phyloP scores from a whole-genome alignment of 2,113 vertebrate genomes.

The Microcebus ravelobensis region DNA sequence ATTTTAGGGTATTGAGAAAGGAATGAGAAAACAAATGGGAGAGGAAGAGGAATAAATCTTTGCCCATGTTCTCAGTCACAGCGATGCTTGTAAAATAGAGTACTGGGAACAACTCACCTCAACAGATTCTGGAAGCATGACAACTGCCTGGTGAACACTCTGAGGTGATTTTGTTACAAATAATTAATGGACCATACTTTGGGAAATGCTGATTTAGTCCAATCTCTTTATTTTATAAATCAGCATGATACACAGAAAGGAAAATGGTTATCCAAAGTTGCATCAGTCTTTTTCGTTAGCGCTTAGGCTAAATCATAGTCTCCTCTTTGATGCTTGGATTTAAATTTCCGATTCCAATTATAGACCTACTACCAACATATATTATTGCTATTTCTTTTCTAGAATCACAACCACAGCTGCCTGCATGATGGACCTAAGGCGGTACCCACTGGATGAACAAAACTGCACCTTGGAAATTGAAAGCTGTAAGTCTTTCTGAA shows the following conservation, averaged over 20 bases:
- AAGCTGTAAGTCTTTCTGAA: conserved; percentile 93
- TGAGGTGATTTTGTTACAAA: not conserved
- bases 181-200: not conserved
- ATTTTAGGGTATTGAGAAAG: not conserved
- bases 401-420: conserved; percentile 98
- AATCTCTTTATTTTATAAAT: not conserved
- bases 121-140: not conserved
- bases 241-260: not conserved
- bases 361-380: not conserved
- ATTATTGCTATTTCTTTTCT: conserved; percentile 74
- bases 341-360: not conserved
- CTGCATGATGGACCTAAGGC: conserved; percentile 97
- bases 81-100: not conserved
- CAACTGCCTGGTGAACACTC: not conserved
- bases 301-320: not conserved
- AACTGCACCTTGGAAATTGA: conserved; percentile 98
- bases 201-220: not conserved
- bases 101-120: not conserved
- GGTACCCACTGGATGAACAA: conserved; percentile 97
- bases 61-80: not conserved
- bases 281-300: not conserved
- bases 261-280: not conserved
- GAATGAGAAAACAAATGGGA: not conserved
- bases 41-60: not conserved
- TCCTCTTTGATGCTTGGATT: not conserved